phyloP scores from a whole-genome alignment of 2,113 vertebrate genomes.

The Aphelocoma coerulescens region DNA sequence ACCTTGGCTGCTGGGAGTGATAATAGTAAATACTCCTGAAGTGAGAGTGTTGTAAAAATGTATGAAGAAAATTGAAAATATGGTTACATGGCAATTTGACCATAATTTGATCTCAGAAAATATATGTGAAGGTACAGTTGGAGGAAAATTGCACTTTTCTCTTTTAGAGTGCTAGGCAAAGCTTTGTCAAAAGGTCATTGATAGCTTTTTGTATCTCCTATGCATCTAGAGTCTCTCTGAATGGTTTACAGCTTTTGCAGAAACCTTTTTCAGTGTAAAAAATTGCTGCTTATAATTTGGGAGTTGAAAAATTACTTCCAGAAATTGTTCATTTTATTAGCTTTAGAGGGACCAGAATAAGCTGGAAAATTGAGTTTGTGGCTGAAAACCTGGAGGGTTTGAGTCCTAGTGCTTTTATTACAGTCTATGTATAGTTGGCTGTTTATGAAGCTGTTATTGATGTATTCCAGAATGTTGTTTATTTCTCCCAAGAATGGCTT shows the following conservation, averaged over 20 bases:
- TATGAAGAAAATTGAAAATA: constrained; percentile 6
- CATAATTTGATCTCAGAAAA: background rate
- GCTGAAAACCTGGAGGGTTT: background rate
- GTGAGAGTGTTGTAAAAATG: background rate
- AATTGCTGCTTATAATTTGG: background rate
- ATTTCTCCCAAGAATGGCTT: background rate
- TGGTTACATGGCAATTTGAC: background rate
- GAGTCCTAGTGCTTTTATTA: background rate
- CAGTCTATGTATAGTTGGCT: background rate
- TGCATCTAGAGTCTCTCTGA: background rate
- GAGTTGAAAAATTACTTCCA: background rate
- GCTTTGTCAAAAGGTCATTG: background rate
- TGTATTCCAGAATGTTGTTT: constrained; percentile 9
- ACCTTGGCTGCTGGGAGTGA: background rate
- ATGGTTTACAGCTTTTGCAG: background rate
- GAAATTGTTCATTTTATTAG: background rate
- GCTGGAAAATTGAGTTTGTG: background rate
- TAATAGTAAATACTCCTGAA: constrained; percentile 4
- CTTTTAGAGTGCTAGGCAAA: background rate
- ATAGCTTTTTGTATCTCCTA: background rate
- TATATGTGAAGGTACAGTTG: background rate
- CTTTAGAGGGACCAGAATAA: background rate
- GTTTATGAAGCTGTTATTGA: background rate
- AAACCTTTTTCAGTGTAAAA: background rate
- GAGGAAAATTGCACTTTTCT: background rate